These are phyloP conservation scores for Cyclophora albipunctata DNA, from an alignment of 2,888 invertebrate species.

Conservation along the genomic window DNA sequence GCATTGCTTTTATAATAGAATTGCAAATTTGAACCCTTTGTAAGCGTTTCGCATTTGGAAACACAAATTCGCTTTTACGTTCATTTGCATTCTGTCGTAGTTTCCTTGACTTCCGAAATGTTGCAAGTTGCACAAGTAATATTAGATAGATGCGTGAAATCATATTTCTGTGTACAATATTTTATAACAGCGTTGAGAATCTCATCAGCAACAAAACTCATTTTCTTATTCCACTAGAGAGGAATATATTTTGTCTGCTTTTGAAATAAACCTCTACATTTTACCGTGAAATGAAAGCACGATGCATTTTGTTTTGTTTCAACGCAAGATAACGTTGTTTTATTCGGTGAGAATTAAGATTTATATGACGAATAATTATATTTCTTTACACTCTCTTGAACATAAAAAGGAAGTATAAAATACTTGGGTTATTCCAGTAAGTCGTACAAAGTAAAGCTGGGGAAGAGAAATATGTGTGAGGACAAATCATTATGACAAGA, in stretches of 20 bases:
- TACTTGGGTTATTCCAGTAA: too few relatives aligned
- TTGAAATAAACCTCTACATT: background rate
- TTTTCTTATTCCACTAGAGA: background rate
- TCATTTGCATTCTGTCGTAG: conserved; percentile 66
- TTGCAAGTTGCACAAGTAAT: conserved; percentile 22
- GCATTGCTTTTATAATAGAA: conserved; percentile 67
- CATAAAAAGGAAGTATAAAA: too few relatives aligned
- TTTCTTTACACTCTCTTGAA: too few relatives aligned
- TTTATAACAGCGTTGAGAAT: too few relatives aligned
- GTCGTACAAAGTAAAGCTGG: too few relatives aligned
- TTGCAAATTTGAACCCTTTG: conserved; percentile 74
- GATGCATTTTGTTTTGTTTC: too few relatives aligned
- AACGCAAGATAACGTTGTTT: too few relatives aligned
- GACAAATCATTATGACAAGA: conserved; percentile 26
- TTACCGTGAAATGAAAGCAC: too few relatives aligned
- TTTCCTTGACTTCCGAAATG: conserved; percentile 58
- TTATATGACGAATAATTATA: too few relatives aligned
- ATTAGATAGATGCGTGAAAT: background rate
- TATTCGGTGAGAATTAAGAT: too few relatives aligned
- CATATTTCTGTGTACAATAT: background rate
- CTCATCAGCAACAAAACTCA: background rate
- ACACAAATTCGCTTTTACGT: conserved; percentile 73
- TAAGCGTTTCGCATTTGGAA: conserved; percentile 67
- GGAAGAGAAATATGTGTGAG: background rate
- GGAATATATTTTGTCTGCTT: conserved; percentile 1